These are phyloP conservation scores for Psix sp. DNA, from an alignment of 1,140 invertebrate genomes.

Conservation along the genomic window DNA sequence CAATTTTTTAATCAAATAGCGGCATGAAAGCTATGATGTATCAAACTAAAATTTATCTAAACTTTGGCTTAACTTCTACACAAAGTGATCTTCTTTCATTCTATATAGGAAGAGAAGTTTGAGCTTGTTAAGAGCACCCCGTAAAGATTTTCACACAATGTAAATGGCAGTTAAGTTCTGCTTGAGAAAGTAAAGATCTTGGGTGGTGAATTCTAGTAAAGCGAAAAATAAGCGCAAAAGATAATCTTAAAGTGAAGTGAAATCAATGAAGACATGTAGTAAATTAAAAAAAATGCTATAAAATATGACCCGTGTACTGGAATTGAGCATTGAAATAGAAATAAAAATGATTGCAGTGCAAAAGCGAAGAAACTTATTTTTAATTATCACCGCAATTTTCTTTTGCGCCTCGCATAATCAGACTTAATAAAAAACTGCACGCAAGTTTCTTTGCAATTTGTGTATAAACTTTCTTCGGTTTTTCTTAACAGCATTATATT, in stretches of 20 bases:
- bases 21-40: too few species aligned
- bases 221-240: slow-evolving; percentile 17
- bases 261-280: slow-evolving; percentile 26
- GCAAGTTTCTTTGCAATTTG: background rate
- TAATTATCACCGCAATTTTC: background rate
- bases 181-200: slow-evolving; percentile 1
- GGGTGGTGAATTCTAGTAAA: slow-evolving; percentile 1
- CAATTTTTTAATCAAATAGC: too few species aligned
- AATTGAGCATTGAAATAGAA: too few species aligned
- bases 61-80: slow-evolving; percentile 44
- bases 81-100: slow-evolving; percentile 19
- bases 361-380: slow-evolving; percentile 14
- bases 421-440: background rate
- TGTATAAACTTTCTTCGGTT: background rate
- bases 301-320: too few species aligned
- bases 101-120: slow-evolving; percentile 60
- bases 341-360: too few species aligned
- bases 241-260: slow-evolving; percentile 11
- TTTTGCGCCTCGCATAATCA: background rate
- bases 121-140: slow-evolving; percentile 59
- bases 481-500: background rate
- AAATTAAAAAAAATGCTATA: slow-evolving; percentile 11
- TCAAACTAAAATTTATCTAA: slow-evolving; percentile 53
- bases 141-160: slow-evolving; percentile 56
- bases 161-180: slow-evolving; percentile 50